Conservation (phyloP, 2,797 vertebrate species). For the Trachurus trachurus region DNA sequence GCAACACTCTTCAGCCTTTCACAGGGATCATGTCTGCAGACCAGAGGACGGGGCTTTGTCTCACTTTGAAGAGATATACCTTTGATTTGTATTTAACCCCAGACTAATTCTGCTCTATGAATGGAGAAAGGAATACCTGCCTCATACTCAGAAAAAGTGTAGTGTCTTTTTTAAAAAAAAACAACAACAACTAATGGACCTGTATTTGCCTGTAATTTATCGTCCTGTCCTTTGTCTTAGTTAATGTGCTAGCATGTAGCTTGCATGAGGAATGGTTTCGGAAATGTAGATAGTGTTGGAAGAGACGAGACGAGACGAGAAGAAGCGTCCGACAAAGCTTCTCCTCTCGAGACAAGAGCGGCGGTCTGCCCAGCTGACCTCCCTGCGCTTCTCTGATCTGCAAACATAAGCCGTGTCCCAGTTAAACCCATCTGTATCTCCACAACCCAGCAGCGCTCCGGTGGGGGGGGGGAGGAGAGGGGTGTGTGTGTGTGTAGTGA, state of each 20-base stretch:
- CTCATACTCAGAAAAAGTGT: slow-evolving; percentile 71
- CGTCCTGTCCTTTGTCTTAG: slow-evolving; percentile 80
- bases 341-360: slow-evolving; percentile 52
- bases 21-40: slow-evolving; percentile 64
- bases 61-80: slow-evolving; percentile 47
- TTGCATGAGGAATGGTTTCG: slow-evolving; percentile 80
- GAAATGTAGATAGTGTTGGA: slow-evolving; percentile 72
- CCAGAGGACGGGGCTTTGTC: slow-evolving; percentile 61
- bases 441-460: slow-evolving; percentile 12
- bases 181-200: slow-evolving; percentile 74
- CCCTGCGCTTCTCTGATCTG: slow-evolving; percentile 72
- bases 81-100: slow-evolving; percentile 66
- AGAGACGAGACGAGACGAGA: slow-evolving; percentile 6
- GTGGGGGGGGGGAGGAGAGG: not conserved
- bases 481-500: too few relatives aligned
- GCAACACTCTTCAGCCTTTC: not conserved
- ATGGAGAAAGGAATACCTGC: slow-evolving; percentile 65
- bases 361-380: slow-evolving; percentile 31
- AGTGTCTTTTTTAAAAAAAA: slow-evolving; percentile 66
- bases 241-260: slow-evolving; percentile 84
- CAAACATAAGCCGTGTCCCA: slow-evolving; percentile 61
- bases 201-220: slow-evolving; percentile 82
- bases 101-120: slow-evolving; percentile 53
- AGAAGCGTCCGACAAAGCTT: slow-evolving; percentile 48
- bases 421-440: slow-evolving; percentile 25